These are phyloP conservation scores for Eubasilissa regina DNA, from an alignment of 1,140 invertebrate species.

Conservation along the genomic window DNA sequence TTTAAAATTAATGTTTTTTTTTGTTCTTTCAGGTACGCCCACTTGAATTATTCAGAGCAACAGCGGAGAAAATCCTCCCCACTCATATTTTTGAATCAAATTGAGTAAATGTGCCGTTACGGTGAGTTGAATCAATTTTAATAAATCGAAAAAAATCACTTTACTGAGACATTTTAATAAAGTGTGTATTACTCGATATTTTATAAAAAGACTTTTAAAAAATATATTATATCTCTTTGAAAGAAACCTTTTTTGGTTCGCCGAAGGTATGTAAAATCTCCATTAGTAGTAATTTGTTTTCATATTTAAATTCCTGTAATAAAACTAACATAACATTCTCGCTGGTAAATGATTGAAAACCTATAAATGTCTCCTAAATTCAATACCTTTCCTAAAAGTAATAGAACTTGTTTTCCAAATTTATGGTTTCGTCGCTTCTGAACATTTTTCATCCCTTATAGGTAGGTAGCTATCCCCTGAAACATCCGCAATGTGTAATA, in stretches of 20 bases:
- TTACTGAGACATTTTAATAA: no score
- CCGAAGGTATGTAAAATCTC: background rate
- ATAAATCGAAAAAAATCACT: no score
- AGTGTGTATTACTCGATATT: no score
- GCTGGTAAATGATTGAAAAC: conserved; percentile 17
- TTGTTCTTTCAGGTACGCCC: background rate
- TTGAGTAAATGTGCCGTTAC: no score
- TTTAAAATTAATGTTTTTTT: background rate
- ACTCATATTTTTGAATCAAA: no score
- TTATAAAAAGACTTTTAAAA: no score
- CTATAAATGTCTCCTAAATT: conserved; percentile 36
- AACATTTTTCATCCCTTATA: background rate
- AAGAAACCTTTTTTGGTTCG: no score
- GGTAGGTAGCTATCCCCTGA: background rate
- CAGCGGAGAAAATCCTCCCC: no score
- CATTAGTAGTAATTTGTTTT: conserved; percentile 15
- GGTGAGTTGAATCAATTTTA: no score
- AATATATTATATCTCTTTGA: no score
- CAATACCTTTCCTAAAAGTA: conserved; percentile 37
- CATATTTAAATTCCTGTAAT: conserved; percentile 2
- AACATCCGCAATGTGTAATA: conserved; percentile 31
- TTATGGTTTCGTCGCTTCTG: conserved; percentile 30
- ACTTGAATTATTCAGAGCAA: background rate
- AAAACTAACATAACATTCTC: conserved; percentile 7
- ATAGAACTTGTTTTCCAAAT: conserved; percentile 37